Evolutionary conservation across 2,888 invertebrate species (phyloP).

Genomic region (Ichneumon xanthorius): DNA sequence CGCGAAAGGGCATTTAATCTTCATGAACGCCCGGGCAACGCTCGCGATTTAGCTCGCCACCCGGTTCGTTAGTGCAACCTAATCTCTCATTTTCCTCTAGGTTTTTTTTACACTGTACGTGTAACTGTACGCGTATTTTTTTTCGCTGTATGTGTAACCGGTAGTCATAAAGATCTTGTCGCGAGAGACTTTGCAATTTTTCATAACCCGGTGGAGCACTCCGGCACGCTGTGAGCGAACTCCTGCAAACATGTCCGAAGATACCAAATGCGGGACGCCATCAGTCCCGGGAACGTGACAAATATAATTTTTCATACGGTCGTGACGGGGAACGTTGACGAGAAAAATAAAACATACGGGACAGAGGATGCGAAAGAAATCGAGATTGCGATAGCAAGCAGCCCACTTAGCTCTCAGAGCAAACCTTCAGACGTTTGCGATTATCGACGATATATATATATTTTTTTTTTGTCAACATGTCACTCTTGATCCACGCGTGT

Average conservation of each 20-base stretch:
- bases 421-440: slow-evolving; percentile 17
- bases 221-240: slow-evolving; percentile 8
- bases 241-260: slow-evolving; percentile 44
- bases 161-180: slow-evolving; percentile 64
- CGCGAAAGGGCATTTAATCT: slow-evolving; percentile 60
- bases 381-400: not conserved
- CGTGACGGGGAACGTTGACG: slow-evolving; percentile 34
- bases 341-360: slow-evolving; percentile 14
- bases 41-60: not conserved
- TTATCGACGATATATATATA: not conserved
- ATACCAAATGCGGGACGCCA: slow-evolving; percentile 46
- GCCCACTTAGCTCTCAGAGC: slow-evolving; percentile 19
- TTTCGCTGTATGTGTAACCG: slow-evolving; percentile 7
- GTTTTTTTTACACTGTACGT: slow-evolving; percentile 3
- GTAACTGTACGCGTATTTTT: slow-evolving; percentile 8
- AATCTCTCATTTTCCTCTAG: slow-evolving; percentile 63
- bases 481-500: not conserved
- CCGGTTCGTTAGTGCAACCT: slow-evolving; percentile 64
- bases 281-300: slow-evolving; percentile 14
- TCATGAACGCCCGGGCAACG: slow-evolving; percentile 42
- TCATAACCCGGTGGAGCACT: slow-evolving; percentile 44
- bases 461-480: not conserved
- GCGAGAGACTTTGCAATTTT: slow-evolving; percentile 57
- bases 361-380: slow-evolving; percentile 7
- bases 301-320: slow-evolving; percentile 50